Evolutionary conservation across 2,113 vertebrate genomes (phyloP), one percentile per base, ranked within the genome.

Genomic region (Numenius arquata): DNA sequence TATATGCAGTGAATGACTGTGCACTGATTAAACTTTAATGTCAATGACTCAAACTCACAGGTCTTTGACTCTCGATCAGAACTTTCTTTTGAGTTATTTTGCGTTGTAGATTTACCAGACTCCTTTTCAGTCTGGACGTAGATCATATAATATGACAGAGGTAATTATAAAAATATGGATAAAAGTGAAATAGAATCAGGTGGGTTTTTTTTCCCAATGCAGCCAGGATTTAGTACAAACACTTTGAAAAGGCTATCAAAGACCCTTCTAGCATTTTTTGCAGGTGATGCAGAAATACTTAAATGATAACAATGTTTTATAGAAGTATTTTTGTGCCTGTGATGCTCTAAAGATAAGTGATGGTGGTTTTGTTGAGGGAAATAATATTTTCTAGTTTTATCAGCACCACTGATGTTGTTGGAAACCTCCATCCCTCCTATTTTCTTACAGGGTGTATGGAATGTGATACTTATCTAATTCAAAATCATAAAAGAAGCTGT

Each of bases 351-450:
- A 43, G 11, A 6, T 29, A 59, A 62, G 2, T 38, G 23, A 26
- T 36, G 4, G 3, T 11, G 19, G 12, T 40, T 59, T 72, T 74
- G 8, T 21, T 30, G 3, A 8, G 5, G 27, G 3, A 29, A 77
- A 55, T 32, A 47, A 14, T 50, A 47, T 65, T 59, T 79, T 88
- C 10, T 41, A 22, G 7, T 50, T 79, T 90, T 85, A 50, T 63
- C 55, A 79, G 2, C 7, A 6, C 5, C 13, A 16, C 3, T n/a
- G 10, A 68, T 38, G 21, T 30, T 38, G 18, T 3, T 83, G 18
- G 18, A 85, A 84, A 18, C 1, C 0, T 11, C 3, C 3, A 26
- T 5, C 3, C 7, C 7, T 41, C 3, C 11, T 11, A 9, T 15
- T 59, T 95, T 82, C 36, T 74, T 62, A 26, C 5, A 56, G 3